A percentile compares a stretch with the other conserved stretches of the same genome.
Conservation (phyloP, 2,113 vertebrate species). For the Lophius piscatorius region DNA sequence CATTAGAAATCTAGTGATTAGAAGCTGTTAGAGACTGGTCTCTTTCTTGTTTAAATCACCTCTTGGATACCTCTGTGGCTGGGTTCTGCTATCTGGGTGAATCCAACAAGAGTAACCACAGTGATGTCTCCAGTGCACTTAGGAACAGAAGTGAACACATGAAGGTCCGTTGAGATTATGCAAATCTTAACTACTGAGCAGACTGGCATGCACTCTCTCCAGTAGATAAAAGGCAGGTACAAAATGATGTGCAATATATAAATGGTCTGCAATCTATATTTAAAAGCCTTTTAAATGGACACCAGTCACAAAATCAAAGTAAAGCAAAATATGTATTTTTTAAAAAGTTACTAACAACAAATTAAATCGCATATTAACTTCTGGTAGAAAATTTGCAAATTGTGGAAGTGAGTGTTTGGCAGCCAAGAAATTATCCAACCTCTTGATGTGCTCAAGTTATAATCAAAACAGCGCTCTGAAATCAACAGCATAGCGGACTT, state of each 20-base stretch:
- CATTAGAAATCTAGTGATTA: too few species aligned
- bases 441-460: too few species aligned
- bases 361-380: too few species aligned
- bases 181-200: constrained; percentile 57
- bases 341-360: too few species aligned
- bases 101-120: constrained; percentile 66
- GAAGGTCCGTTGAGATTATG: constrained; percentile 47
- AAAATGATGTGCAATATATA: neutral
- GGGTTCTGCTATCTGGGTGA: constrained; percentile 43
- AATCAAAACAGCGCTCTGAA: too few species aligned
- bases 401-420: too few species aligned
- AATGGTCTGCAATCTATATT: constrained; percentile 5
- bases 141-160: constrained; percentile 51
- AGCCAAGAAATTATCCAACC: too few species aligned
- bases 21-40: neutral
- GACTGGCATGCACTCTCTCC: constrained; percentile 2
- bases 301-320: neutral
- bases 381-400: too few species aligned
- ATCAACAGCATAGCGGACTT: too few species aligned
- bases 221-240: constrained; percentile 13
- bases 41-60: constrained; percentile 3
- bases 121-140: constrained; percentile 52
- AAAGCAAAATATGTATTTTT: too few species aligned
- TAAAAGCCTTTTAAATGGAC: neutral
- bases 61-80: constrained; percentile 18